Percentiles rank a stretch among this genome's conserved stretches.
These are phyloP conservation scores for Oppia nitens DNA, from an alignment of 1,140 invertebrate genomes.

Conservation along the genomic window DNA sequence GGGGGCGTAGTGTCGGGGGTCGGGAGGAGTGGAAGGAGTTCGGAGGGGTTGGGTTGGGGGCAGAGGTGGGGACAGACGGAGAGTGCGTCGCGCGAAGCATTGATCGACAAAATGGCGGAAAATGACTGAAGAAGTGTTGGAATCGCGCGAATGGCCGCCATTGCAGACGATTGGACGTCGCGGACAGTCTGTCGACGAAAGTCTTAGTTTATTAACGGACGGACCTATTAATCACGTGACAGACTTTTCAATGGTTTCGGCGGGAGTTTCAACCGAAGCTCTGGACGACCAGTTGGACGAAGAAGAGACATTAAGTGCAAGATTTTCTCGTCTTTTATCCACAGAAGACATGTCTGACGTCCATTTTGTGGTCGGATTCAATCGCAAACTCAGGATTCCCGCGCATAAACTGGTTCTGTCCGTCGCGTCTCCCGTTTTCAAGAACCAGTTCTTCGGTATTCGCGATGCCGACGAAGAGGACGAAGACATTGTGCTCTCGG, in stretches of 20 bases:
- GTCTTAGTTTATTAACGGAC: no score
- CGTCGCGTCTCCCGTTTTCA: slow-evolving; percentile 65
- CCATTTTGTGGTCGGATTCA: slow-evolving; percentile 4
- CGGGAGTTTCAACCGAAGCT: background rate
- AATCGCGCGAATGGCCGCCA: no score
- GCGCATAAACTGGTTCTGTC: slow-evolving; percentile 62
- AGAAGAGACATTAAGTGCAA: background rate
- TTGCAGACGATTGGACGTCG: no score
- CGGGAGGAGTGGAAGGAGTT: no score
- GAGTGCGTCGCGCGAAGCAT: no score
- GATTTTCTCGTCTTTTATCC: slow-evolving; percentile 3
- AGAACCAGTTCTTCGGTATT: slow-evolving; percentile 57
- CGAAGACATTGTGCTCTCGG: slow-evolving; percentile 49
- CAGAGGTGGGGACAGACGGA: no score
- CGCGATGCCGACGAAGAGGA: slow-evolving; percentile 42
- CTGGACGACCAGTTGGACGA: background rate
- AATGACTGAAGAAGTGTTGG: no score
- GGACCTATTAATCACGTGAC: no score
- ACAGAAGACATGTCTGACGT: slow-evolving; percentile 10
- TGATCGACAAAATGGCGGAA: no score
- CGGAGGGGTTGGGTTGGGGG: no score
- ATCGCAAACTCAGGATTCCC: slow-evolving; percentile 8
- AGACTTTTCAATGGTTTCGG: background rate
- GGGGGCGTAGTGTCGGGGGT: no score
- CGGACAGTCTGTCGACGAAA: no score